Evolutionary conservation across 1,140 invertebrate species (phyloP), one percentile per base, ranked within the genome.

Genomic region (Zaprionus nigranus): DNA sequence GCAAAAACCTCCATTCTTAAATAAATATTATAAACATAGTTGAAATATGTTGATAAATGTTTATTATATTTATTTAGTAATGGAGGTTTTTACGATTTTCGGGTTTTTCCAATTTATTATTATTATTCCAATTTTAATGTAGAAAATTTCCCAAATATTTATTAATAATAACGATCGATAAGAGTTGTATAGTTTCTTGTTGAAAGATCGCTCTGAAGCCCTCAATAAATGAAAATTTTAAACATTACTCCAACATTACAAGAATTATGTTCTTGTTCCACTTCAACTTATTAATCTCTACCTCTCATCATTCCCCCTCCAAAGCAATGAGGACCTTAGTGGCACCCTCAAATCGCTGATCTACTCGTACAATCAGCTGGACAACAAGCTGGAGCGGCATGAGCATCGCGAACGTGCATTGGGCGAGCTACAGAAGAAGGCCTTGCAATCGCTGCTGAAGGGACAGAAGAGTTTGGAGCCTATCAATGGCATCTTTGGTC

Each of bases 371-470:
- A 94, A 96, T 24, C 94, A 95, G 24, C 95, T 96, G 66, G 96
- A 96, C 53, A 96, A 96, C 82, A 98, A 98, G 93, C 91, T 98
- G 70, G 97, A 97, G 82, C 93, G 97, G 26, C 97, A 98, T 91
- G 97, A 98, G 91, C 95, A 94, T 64, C 93, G 97, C 15, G 97
- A 97, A 88, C 94, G 96, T 46, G 95, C 96, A 7, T 92, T 97
- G 2, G 97, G 96, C 1, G 97, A 97, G 62, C 94, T 96, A 64
- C 81, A 97, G 6, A 97, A 97, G 93, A 96, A 96, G 91, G 95
- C 95, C 2, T 91, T 98, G 36, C 90, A 93, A 0, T 91, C 94
- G 0, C 91, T 98, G n/a, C 96, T 97, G 51, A 97, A 96, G 85
- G 94, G 95, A 40, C 95, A 96, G 57, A 94, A 95, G 65, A 94